A percentile compares a stretch with the other conserved stretches of the same genome.
Evolutionary conservation across 92 coral and sea anemone genomes (phyloP).

Genomic region (Parazoanthus darwini): DNA sequence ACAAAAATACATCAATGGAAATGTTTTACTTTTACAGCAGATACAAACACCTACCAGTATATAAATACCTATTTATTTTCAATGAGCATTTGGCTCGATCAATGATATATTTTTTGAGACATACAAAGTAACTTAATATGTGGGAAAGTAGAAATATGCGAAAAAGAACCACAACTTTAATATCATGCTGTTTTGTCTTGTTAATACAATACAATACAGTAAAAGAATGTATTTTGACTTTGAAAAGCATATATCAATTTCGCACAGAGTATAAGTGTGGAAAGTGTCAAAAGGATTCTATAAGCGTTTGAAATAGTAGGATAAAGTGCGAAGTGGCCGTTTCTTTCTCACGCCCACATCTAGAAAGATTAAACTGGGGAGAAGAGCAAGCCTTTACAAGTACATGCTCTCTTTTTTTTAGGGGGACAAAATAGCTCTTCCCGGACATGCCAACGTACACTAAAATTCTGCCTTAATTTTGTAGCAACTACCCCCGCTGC

Average conservation of each 20-base stretch:
- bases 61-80: no score
- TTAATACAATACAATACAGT: no score
- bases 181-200: no score
- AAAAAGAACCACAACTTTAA: no score
- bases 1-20: constrained; percentile 1
- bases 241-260: no score
- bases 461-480: neutral
- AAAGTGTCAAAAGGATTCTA: no score
- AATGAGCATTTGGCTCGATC: no score
- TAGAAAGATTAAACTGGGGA: neutral
- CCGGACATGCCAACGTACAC: constrained; percentile 6
- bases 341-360: neutral
- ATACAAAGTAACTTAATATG: neutral
- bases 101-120: neutral
- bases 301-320: no score
- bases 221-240: neutral
- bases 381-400: constrained; percentile 3
- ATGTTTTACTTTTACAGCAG: neutral
- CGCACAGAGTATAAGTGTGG: no score
- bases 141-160: neutral
- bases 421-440: constrained; percentile 16
- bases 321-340: no score
- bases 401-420: constrained; percentile 1
- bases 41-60: no score
- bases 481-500: neutral